These are phyloP conservation scores for Parauchenoglanis punctatus DNA, from an alignment of 2,797 vertebrate genomes.

Conservation along the genomic window DNA sequence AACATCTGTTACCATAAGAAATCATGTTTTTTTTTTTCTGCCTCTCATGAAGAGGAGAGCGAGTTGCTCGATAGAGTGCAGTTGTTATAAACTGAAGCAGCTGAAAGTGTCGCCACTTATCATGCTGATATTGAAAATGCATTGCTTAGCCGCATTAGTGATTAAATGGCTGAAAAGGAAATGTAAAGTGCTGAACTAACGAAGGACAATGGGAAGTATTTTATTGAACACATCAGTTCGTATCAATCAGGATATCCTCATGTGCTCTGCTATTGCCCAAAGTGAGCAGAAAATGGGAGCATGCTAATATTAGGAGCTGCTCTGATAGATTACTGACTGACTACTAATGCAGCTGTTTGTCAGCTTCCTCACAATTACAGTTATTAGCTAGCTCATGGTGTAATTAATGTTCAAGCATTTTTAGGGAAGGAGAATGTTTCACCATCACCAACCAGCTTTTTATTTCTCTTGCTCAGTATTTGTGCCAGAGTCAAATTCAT, in stretches of 20 bases:
- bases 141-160: neutral
- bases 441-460: neutral
- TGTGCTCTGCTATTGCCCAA: constrained; percentile 1
- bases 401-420: constrained; percentile 27
- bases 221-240: neutral
- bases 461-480: neutral
- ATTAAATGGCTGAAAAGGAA: neutral
- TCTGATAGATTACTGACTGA: neutral
- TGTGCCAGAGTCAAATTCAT: neutral
- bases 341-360: constrained; percentile 13
- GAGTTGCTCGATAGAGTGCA: neutral
- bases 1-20: neutral
- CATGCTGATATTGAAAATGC: neutral
- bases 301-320: constrained; percentile 19
- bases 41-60: neutral
- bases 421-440: neutral
- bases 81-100: neutral
- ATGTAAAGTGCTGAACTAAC: neutral
- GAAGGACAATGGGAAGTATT: too few relatives aligned
- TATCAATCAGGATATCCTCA: neutral
- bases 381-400: constrained; percentile 7
- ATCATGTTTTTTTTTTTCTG: neutral
- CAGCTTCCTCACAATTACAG: constrained; percentile 20
- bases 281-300: constrained; percentile 12
- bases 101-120: neutral